Evolutionary conservation across 2,797 vertebrate species (phyloP), one percentile per base, ranked within the genome.

Genomic region (Falco peregrinus): DNA sequence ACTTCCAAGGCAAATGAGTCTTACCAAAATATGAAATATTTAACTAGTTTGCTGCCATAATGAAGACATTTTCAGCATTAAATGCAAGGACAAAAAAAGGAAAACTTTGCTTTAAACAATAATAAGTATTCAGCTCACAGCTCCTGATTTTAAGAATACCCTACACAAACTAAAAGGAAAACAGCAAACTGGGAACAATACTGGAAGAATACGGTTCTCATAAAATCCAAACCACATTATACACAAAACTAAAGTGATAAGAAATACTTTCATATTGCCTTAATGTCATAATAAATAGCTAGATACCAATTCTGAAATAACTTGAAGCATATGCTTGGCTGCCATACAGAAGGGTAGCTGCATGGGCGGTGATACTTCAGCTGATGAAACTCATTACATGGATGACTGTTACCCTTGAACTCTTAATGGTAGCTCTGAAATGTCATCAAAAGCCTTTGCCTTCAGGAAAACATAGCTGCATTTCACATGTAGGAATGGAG

Each of bases 1-100:
- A 95, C 82, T 94, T 91, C 47, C 79, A 84, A 70, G 56, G 78
- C 88, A 89, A 87, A 53, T 28, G 57, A 92, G 82, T 69, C 77
- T 60, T 89, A 63, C 47, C 74, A 84, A 95, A 93, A 79, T 45
- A 78, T 90, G 41, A 94, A 95, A 79, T 93, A 95, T 92, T 94
- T 88, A 93, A 89, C 51, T 41, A 63, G 67, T 84, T 60, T 53
- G 22, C 28, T 84, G 89, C 84, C 81, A 76, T 69, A 93, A 94
- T 88, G 33, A 56, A 64, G 65, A 87, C 2, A 15, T 78, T 95
- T 90, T 93, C 61, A 64, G 64, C 57, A 81, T 16, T 65, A 92
- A 83, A 63, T 54, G n/a, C 26, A 75, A 51, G n/a, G 15, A 68
- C 9, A 1, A 41, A 48, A 54, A 54, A 47, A 43, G 26, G 60